Conservation (phyloP, 1,140 invertebrate species). For the Zaprionus gabonicus region DNA sequence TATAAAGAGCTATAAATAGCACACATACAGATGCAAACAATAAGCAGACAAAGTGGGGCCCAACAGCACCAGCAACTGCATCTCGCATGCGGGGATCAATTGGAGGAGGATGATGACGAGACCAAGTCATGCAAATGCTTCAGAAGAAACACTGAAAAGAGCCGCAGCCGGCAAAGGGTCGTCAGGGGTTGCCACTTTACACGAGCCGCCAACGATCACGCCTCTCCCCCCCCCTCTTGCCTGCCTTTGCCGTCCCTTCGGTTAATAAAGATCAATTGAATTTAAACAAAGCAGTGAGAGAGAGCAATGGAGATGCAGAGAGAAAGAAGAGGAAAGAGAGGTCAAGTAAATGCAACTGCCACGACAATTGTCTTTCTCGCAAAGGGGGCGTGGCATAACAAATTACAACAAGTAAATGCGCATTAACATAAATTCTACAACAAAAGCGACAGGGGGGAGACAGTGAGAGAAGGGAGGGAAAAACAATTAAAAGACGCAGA, state of each 20-base stretch:
- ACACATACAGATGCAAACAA: slow-evolving; percentile 28
- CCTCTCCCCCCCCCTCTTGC: not conserved
- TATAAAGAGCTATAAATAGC: slow-evolving; percentile 45
- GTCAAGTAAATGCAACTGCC: slow-evolving; percentile 55
- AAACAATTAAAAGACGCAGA: slow-evolving; percentile 68
- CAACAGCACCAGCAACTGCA: slow-evolving; percentile 9
- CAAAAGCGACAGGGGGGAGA: slow-evolving; percentile 22
- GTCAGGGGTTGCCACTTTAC: slow-evolving; percentile 47
- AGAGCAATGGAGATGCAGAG: slow-evolving; percentile 51
- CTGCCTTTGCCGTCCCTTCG: not conserved
- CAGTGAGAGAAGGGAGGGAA: too few species aligned
- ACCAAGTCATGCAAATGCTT: slow-evolving; percentile 72
- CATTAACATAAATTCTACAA: slow-evolving; percentile 69
- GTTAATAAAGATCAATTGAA: slow-evolving; percentile 83
- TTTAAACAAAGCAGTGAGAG: slow-evolving; percentile 75
- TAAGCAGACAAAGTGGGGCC: slow-evolving; percentile 27
- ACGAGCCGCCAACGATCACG: slow-evolving; percentile 57
- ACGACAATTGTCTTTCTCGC: slow-evolving; percentile 41
- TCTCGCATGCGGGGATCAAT: slow-evolving; percentile 56
- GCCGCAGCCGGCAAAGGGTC: slow-evolving; percentile 42
- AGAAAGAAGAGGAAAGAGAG: slow-evolving; percentile 48
- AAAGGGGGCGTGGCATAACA: slow-evolving; percentile 58
- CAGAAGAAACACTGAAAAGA: slow-evolving; percentile 44
- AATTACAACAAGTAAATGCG: slow-evolving; percentile 68
- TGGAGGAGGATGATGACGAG: slow-evolving; percentile 63